phyloP scores from a whole-genome alignment of 2,113 vertebrate genomes.

The Otus sunia region DNA sequence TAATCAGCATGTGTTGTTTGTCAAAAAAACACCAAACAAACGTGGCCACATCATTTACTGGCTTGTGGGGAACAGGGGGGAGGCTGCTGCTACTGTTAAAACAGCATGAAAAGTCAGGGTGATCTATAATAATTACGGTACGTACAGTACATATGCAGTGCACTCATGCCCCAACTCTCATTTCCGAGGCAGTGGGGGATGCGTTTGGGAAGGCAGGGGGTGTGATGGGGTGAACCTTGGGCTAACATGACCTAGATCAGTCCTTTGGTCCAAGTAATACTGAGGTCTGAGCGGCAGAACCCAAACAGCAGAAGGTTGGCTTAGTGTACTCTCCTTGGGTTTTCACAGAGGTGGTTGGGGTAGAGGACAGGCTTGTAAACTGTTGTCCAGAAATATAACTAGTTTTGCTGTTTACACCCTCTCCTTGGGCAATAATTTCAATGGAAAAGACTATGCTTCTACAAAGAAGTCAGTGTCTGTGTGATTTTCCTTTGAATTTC shows the following conservation, averaged over 20 bases:
- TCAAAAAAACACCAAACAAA: slow-evolving; percentile 13
- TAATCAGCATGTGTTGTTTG: not conserved
- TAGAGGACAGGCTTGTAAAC: not conserved
- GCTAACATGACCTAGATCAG: not conserved
- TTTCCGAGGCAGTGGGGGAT: not conserved
- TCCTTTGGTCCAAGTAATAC: not conserved
- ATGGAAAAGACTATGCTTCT: not conserved
- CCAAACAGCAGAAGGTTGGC: not conserved
- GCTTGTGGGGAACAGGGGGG: not conserved
- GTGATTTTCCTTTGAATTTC: not conserved
- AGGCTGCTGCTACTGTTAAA: not conserved
- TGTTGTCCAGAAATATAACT: not conserved
- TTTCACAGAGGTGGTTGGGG: not conserved
- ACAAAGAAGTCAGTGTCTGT: not conserved
- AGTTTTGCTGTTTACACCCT: not conserved
- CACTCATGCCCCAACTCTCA: accelerated
- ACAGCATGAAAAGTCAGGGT: not conserved
- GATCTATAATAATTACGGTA: not conserved
- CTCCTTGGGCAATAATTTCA: not conserved
- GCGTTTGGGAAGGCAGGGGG: not conserved
- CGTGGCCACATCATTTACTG: not conserved
- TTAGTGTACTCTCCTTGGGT: not conserved
- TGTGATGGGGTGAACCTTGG: not conserved
- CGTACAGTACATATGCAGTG: not conserved
- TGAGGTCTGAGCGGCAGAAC: not conserved